These are phyloP conservation scores for Ameiurus melas DNA, from an alignment of 2,113 vertebrate genomes.

Conservation along the genomic window DNA sequence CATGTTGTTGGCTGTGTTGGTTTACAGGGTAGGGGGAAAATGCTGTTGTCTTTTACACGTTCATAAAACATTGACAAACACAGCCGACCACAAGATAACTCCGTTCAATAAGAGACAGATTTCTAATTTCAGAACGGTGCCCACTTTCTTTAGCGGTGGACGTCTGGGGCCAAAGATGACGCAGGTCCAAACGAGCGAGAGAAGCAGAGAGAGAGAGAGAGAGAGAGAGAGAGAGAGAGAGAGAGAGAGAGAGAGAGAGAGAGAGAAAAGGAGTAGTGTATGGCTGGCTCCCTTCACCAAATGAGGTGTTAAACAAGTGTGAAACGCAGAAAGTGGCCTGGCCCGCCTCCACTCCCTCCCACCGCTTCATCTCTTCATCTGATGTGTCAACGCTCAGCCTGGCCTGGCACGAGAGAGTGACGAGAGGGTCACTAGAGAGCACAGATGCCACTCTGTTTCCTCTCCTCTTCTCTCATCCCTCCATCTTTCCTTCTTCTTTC, in stretches of 20 bases:
- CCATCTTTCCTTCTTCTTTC: background rate
- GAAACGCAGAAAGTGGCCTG: conserved; percentile 55
- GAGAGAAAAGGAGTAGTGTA: conserved; percentile 33
- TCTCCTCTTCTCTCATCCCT: conserved; percentile 8
- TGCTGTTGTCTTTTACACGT: background rate
- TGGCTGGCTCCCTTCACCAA: conserved; percentile 42
- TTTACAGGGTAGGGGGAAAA: background rate
- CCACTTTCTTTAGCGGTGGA: conserved; percentile 29
- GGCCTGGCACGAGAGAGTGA: conserved; percentile 53
- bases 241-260: conserved; percentile 27
- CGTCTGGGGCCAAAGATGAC: conserved; percentile 43
- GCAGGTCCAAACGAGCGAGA: conserved; percentile 36
- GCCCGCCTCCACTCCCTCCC: conserved; percentile 55
- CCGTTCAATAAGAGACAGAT: background rate
- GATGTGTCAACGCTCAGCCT: conserved; percentile 58
- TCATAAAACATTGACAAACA: background rate
- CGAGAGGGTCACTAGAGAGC: conserved; percentile 57
- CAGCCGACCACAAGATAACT: background rate
- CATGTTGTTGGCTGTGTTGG: background rate
- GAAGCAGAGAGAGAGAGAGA: conserved; percentile 17
- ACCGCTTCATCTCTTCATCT: conserved; percentile 57
- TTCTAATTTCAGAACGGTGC: conserved; percentile 40
- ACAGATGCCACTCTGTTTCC: conserved; percentile 56
- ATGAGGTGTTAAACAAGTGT: conserved; percentile 60
- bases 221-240: conserved; percentile 10